These are phyloP conservation scores for Apodemia duryi DNA, from an alignment of 2,888 invertebrate genomes.

Conservation along the genomic window DNA sequence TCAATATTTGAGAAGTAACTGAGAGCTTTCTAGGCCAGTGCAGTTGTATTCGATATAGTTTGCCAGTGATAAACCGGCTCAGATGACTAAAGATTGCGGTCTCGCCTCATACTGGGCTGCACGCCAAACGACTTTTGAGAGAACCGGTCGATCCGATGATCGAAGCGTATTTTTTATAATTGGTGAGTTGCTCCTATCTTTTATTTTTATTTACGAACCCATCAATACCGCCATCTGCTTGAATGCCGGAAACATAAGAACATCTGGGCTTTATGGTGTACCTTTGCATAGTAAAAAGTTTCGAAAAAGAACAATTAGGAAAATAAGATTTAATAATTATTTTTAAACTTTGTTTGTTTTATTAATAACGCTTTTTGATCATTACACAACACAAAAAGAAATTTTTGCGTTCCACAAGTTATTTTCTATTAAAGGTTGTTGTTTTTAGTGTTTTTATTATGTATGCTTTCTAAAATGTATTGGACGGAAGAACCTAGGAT, in stretches of 20 bases:
- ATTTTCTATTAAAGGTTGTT: too few species aligned
- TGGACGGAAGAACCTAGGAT: too few species aligned
- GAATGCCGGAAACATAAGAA: constrained; percentile 23
- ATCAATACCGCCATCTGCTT: constrained; percentile 25
- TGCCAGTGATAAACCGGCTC: constrained; percentile 40
- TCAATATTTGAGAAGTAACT: not conserved
- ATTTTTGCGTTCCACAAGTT: too few species aligned
- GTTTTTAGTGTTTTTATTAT: too few species aligned
- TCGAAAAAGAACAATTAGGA: too few species aligned
- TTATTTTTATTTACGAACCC: constrained; percentile 23
- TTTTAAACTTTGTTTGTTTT: too few species aligned
- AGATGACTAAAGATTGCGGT: constrained; percentile 43
- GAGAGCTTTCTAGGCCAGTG: constrained; percentile 48
- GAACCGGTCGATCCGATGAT: constrained; percentile 36
- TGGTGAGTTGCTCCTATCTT: constrained; percentile 25
- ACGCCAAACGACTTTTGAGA: constrained; percentile 44
- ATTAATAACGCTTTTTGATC: too few species aligned
- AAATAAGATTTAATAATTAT: too few species aligned
- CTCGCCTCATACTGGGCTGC: constrained; percentile 44
- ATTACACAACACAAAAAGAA: too few species aligned
- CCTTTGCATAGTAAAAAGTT: not conserved
- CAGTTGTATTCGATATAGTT: constrained; percentile 43
- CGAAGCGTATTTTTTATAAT: constrained; percentile 21
- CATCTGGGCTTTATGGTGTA: constrained; percentile 16
- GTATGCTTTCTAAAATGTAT: too few species aligned